phyloP scores from a whole-genome alignment of 2,888 invertebrate genomes.

The Sphinx pinastri region DNA sequence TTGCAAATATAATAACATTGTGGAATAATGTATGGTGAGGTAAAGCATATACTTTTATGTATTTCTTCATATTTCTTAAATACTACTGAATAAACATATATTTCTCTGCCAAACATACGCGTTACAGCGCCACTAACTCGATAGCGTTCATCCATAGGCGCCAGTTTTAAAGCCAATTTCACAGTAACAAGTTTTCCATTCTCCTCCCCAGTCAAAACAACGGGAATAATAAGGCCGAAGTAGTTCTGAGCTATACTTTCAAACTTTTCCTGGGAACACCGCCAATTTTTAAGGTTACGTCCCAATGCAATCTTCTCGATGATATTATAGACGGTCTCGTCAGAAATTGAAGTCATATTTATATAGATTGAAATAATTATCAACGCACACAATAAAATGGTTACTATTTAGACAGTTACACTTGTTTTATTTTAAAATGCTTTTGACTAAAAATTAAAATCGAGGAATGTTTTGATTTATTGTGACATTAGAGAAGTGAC shows the following conservation, averaged over 20 bases:
- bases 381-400: neutral
- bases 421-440: too few species aligned
- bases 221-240: slow-evolving; percentile 69
- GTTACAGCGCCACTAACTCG: slow-evolving; percentile 73
- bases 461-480: too few species aligned
- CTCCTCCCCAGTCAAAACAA: slow-evolving; percentile 50
- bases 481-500: too few species aligned
- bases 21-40: slow-evolving; percentile 53
- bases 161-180: slow-evolving; percentile 67
- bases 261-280: slow-evolving; percentile 51
- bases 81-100: slow-evolving; percentile 64
- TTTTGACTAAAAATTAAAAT: too few species aligned
- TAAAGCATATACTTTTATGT: slow-evolving; percentile 41
- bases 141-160: slow-evolving; percentile 69
- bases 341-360: slow-evolving; percentile 44
- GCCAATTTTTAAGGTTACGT: slow-evolving; percentile 47
- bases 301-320: slow-evolving; percentile 41
- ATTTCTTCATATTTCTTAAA: slow-evolving; percentile 54
- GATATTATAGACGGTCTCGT: slow-evolving; percentile 44
- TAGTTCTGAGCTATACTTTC: slow-evolving; percentile 70
- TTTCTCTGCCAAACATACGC: slow-evolving; percentile 66
- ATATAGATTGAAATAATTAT: neutral
- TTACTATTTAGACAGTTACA: too few species aligned
- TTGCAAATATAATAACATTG: slow-evolving; percentile 60
- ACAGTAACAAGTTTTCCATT: slow-evolving; percentile 42